Evolutionary conservation across 92 coral and sea anemone genomes (phyloP).

Genomic region (Micromussa lordhowensis): DNA sequence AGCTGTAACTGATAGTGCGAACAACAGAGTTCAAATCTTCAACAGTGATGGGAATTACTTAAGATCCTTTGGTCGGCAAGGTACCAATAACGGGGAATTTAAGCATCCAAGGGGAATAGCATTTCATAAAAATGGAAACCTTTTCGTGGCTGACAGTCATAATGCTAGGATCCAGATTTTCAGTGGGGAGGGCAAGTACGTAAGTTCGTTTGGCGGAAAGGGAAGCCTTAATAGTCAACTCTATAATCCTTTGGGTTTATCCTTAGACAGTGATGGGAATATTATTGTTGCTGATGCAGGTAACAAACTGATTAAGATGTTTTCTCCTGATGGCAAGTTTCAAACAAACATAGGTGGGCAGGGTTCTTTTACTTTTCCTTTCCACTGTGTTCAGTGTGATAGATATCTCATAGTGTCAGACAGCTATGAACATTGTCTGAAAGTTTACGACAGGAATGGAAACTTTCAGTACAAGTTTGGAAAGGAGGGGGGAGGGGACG

Average conservation of each 20-base stretch:
- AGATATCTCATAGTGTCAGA: background rate
- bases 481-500: background rate
- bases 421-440: no score
- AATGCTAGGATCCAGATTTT: constrained; percentile 26
- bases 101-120: constrained; percentile 4
- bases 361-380: no score
- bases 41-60: background rate
- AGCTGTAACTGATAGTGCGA: background rate
- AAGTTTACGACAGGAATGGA: background rate
- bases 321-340: no score
- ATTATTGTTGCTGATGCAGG: constrained; percentile 33
- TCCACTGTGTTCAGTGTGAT: background rate
- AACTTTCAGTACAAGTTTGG: background rate
- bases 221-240: constrained; percentile 5
- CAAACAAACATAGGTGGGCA: no score
- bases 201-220: constrained; percentile 10
- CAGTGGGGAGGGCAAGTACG: constrained; percentile 13
- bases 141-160: constrained; percentile 22
- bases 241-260: constrained; percentile 23
- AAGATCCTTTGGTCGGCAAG: constrained; percentile 31
- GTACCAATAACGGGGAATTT: constrained; percentile 21
- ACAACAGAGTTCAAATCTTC: constrained; percentile 41
- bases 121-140: constrained; percentile 19
- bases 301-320: no score
- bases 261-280: constrained; percentile 23